Percentiles rank a stretch among this genome's conserved stretches.
These are phyloP conservation scores for Craniophora ligustri DNA, from an alignment of 2,888 invertebrate species.

Conservation along the genomic window DNA sequence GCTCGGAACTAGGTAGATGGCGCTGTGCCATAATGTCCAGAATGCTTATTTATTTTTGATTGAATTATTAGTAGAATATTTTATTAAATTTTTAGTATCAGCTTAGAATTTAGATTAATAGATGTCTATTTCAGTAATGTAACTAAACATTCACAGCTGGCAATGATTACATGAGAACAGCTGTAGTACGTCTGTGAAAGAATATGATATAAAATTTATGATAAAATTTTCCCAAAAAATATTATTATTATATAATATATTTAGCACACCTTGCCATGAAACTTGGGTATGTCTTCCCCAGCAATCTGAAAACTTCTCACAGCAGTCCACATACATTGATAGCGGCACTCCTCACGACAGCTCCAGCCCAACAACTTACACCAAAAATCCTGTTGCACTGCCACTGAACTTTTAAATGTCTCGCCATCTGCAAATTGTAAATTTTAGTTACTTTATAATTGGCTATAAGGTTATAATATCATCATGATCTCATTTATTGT, in stretches of 20 bases:
- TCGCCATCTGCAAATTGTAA: conserved; percentile 37
- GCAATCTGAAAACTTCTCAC: conserved; percentile 92
- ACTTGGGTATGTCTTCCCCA: conserved; percentile 94
- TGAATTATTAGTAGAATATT: too few species aligned
- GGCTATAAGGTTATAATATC: neutral
- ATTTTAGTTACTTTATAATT: neutral
- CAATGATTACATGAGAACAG: too few species aligned
- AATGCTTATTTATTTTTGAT: too few species aligned
- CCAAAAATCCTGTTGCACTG: conserved; percentile 63
- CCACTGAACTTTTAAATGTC: conserved; percentile 56
- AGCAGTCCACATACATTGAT: conserved; percentile 97
- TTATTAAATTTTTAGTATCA: too few species aligned
- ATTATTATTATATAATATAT: neutral
- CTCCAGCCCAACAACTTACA: conserved; percentile 90
- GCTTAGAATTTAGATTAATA: too few species aligned
- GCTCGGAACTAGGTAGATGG: too few species aligned
- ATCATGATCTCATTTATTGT: too few species aligned
- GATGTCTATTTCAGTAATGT: too few species aligned
- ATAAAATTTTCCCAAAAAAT: neutral
- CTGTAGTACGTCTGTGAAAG: too few species aligned
- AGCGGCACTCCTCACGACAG: conserved; percentile 96
- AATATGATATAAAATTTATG: too few species aligned
- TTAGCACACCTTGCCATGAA: conserved; percentile 95
- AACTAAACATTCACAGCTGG: too few species aligned
- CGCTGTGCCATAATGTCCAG: too few species aligned